phyloP scores from a whole-genome alignment of 2,888 invertebrate genomes.

The Enchytraeus crypticus region DNA sequence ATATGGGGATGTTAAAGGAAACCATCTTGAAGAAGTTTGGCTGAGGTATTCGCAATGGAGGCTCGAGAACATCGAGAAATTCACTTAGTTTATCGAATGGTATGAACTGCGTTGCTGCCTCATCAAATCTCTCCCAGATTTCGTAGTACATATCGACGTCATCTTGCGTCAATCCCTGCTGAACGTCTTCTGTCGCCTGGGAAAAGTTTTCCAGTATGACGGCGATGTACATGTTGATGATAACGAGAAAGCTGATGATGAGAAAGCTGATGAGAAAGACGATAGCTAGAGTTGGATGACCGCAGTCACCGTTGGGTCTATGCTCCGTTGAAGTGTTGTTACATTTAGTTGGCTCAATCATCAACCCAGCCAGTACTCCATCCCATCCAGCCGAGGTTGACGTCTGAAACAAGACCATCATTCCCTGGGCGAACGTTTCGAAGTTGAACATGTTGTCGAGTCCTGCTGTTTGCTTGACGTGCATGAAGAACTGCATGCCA shows the following conservation, averaged over 20 bases:
- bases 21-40: constrained; percentile 98
- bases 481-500: constrained; percentile 99
- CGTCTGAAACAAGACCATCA: constrained; percentile 91
- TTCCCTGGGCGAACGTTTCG: constrained; percentile 94
- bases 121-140: constrained; percentile 98
- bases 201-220: constrained; percentile 98
- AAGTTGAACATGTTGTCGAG: constrained; percentile 93
- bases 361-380: constrained; percentile 85
- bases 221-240: constrained; percentile 99
- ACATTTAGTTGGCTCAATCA: constrained; percentile 57
- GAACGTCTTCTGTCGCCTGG: constrained; percentile 92
- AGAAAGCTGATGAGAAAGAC: constrained; percentile 88
- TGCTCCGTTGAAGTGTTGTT: constrained; percentile 9
- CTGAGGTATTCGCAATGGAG: constrained; percentile 88
- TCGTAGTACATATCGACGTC: constrained; percentile 99
- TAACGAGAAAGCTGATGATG: constrained; percentile 94
- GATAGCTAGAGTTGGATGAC: constrained; percentile 84
- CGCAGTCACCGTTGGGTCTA: constrained; percentile 61
- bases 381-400: constrained; percentile 69
- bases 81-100: constrained; percentile 81
- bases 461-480: constrained; percentile 86
- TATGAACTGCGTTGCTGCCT: constrained; percentile 94
- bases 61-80: constrained; percentile 89
- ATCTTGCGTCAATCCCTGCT: constrained; percentile 74
- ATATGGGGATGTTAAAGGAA: constrained; percentile 96